phyloP scores from a whole-genome alignment of 1,140 invertebrate species.

The Lucilia cuprina region DNA sequence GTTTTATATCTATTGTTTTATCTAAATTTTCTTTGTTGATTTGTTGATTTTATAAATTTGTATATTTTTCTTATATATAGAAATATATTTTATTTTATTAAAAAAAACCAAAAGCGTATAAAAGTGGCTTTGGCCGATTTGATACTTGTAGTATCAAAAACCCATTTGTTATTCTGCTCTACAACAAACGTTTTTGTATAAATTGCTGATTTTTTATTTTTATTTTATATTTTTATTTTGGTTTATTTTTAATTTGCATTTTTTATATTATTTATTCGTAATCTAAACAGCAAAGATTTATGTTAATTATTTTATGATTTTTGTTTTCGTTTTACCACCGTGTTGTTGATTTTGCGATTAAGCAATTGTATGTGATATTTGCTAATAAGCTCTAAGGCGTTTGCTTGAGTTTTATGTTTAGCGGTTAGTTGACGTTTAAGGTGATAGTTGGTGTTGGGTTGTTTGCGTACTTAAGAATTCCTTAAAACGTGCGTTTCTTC shows the following conservation, averaged over 20 bases:
- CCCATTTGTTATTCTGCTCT: too few species aligned
- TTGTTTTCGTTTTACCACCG: not conserved
- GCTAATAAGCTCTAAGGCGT: too few species aligned
- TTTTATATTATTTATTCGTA: not conserved
- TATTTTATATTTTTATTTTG: not conserved
- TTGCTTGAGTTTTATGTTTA: not conserved
- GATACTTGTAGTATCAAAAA: not conserved
- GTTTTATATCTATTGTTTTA: not conserved
- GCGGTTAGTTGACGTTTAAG: not conserved
- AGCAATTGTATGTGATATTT: too few species aligned
- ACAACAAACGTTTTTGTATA: too few species aligned
- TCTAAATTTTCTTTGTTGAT: constrained; percentile 17
- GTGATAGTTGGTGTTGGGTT: too few species aligned
- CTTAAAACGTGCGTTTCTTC: not conserved
- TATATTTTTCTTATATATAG: not conserved
- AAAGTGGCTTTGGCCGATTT: not conserved
- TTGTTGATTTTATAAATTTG: not conserved
- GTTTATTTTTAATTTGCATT: not conserved
- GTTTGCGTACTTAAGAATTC: not conserved
- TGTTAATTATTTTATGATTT: not conserved
- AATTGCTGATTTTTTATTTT: not conserved
- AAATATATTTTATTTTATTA: not conserved
- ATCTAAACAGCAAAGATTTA: not conserved
- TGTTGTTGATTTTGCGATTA: not conserved
- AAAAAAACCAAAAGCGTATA: not conserved